Percentiles rank a stretch among this genome's conserved stretches.
phyloP scores from a whole-genome alignment of 2,113 vertebrate genomes.

The Aspiorhynchus laticeps region DNA sequence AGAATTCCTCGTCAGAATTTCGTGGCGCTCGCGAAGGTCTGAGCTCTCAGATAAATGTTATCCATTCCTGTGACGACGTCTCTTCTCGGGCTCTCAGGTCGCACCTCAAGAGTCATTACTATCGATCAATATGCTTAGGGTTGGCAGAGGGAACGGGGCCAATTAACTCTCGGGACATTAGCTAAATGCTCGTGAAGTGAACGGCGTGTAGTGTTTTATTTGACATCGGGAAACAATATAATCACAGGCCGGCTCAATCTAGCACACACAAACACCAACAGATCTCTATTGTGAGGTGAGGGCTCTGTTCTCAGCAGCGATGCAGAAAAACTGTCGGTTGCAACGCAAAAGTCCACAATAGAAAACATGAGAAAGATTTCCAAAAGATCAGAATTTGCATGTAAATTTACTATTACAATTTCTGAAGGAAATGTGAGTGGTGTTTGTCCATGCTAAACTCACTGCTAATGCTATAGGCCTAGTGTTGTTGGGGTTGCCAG shows the following conservation, averaged over 20 bases:
- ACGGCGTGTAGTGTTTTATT: constrained; percentile 26
- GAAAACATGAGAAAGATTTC: background rate
- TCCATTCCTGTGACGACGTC: constrained; percentile 66
- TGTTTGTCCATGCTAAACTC: background rate
- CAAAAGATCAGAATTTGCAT: constrained; percentile 29
- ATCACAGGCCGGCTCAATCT: constrained; percentile 37
- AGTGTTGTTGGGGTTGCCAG: no score
- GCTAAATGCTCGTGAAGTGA: constrained; percentile 37
- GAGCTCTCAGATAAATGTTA: constrained; percentile 75
- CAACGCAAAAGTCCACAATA: background rate
- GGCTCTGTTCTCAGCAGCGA: background rate
- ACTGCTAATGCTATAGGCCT: background rate
- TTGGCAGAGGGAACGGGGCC: constrained; percentile 46
- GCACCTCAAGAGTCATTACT: constrained; percentile 67
- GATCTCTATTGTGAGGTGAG: background rate
- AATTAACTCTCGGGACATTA: constrained; percentile 54
- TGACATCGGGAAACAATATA: constrained; percentile 40
- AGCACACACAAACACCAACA: background rate
- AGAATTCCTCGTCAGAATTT: constrained; percentile 70
- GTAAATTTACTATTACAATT: background rate
- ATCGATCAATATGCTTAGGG: constrained; percentile 52
- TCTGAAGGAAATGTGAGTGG: background rate
- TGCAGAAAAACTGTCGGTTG: background rate
- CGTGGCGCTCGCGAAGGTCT: constrained; percentile 68
- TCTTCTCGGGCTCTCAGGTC: constrained; percentile 54